phyloP scores from a whole-genome alignment of 2,888 invertebrate genomes.

The Tuberolachnus salignus region DNA sequence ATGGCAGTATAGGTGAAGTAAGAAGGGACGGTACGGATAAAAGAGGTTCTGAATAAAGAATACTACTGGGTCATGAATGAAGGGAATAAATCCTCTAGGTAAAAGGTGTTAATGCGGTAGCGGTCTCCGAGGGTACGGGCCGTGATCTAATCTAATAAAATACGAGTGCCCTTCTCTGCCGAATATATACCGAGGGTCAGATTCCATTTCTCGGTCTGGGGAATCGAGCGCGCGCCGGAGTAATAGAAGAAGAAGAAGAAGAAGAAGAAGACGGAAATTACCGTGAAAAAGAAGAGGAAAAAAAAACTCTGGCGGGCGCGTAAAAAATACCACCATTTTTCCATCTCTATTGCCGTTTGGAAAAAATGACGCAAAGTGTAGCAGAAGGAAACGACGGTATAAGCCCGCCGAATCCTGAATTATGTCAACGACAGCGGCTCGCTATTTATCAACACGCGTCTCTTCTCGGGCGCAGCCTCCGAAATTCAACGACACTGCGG shows the following conservation, averaged over 20 bases:
- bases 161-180: slow-evolving; percentile 24
- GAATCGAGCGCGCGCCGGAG: not conserved
- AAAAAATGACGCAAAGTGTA: slow-evolving; percentile 45
- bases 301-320: slow-evolving; percentile 12
- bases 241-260: not conserved
- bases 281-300: not conserved
- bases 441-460: slow-evolving; percentile 47
- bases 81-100: slow-evolving; percentile 47
- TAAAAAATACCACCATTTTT: slow-evolving; percentile 17
- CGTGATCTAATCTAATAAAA: slow-evolving; percentile 54
- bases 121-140: slow-evolving; percentile 34
- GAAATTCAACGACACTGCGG: slow-evolving; percentile 25
- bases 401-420: slow-evolving; percentile 52
- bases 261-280: not conserved
- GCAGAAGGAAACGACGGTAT: slow-evolving; percentile 50
- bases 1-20: not conserved
- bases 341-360: slow-evolving; percentile 12
- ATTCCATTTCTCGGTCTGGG: slow-evolving; percentile 35
- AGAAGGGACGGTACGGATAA: not conserved
- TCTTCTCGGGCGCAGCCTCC: slow-evolving; percentile 20
- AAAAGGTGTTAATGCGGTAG: slow-evolving; percentile 50
- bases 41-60: slow-evolving; percentile 29
- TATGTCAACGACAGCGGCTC: slow-evolving; percentile 51
- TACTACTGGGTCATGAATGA: slow-evolving; percentile 11
- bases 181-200: slow-evolving; percentile 16